Conservation (phyloP, 2,797 vertebrate genomes). For the Neosilurus mollespiculum region DNA sequence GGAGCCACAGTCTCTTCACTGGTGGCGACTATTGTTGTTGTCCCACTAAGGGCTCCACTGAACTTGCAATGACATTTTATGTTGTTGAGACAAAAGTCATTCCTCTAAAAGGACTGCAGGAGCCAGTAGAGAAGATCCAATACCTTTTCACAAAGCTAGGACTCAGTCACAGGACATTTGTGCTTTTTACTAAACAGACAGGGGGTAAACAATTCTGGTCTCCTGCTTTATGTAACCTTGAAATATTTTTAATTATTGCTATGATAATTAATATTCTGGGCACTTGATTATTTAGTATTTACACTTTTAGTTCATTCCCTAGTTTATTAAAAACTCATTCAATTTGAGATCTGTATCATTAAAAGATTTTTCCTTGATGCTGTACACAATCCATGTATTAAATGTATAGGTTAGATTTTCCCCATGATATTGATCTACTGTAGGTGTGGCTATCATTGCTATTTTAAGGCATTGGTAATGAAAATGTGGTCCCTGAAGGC, state of each 20-base stretch:
- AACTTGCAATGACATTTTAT: conserved; percentile 71
- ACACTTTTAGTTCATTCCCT: neutral
- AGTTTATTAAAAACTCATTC: neutral
- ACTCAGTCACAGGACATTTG: conserved; percentile 76
- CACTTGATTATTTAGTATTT: neutral
- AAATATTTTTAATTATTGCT: neutral
- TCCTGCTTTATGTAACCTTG: neutral
- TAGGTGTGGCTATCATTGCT: conserved; percentile 46
- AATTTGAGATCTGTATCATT: conserved; percentile 8
- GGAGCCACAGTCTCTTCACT: conserved; percentile 52
- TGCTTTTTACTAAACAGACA: conserved; percentile 68
- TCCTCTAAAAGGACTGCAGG: conserved; percentile 74
- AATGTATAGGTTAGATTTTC: conserved; percentile 37
- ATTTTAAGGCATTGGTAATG: conserved; percentile 55
- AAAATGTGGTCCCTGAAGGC: conserved; percentile 50
- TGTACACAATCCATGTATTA: neutral
- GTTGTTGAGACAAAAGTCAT: conserved; percentile 76
- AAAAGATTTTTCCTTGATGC: neutral
- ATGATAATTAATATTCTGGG: neutral
- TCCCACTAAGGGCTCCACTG: conserved; percentile 56
- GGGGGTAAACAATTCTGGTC: conserved; percentile 64
- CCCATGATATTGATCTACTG: conserved; percentile 57
- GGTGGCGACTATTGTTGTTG: conserved; percentile 52
- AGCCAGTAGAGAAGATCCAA: conserved; percentile 71
- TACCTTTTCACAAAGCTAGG: conserved; percentile 66